These are phyloP conservation scores for Glomeris marginata DNA, from an alignment of 2,888 invertebrate genomes.

Conservation along the genomic window DNA sequence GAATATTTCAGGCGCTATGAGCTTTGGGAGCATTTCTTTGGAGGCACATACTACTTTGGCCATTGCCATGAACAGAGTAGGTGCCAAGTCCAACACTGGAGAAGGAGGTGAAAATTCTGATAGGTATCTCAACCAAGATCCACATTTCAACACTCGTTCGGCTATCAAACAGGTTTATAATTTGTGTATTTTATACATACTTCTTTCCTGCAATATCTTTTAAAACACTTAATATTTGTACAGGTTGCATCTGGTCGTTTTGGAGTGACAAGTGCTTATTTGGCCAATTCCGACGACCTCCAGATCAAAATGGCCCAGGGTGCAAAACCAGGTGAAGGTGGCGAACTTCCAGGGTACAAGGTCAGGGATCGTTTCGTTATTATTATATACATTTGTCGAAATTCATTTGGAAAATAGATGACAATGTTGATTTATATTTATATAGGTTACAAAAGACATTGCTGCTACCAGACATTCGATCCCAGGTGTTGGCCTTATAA, in stretches of 20 bases:
- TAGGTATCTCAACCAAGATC: conserved; percentile 61
- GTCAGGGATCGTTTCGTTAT: conserved; percentile 25
- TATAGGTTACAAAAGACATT: conserved; percentile 81
- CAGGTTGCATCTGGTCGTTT: conserved; percentile 91
- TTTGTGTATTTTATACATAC: neutral
- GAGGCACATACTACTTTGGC: conserved; percentile 94
- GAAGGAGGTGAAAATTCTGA: conserved; percentile 69
- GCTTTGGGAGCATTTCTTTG: conserved; percentile 89
- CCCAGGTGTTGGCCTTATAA: conserved; percentile 91
- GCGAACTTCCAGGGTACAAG: conserved; percentile 80
- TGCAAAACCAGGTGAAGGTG: conserved; percentile 98
- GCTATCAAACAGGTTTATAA: conserved; percentile 72
- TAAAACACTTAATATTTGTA: neutral
- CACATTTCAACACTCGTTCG: conserved; percentile 67
- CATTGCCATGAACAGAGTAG: conserved; percentile 91
- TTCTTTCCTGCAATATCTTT: neutral
- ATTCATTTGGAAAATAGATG: neutral
- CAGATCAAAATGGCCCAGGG: conserved; percentile 99
- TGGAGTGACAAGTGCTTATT: conserved; percentile 92
- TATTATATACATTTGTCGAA: neutral
- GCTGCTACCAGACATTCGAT: conserved; percentile 91
- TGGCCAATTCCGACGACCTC: conserved; percentile 93
- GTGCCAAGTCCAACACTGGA: conserved; percentile 97
- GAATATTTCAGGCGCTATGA: conserved; percentile 61
- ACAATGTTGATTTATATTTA: neutral